phyloP scores from a whole-genome alignment of 2,797 vertebrate genomes.

The Crenichthys baileyi region DNA sequence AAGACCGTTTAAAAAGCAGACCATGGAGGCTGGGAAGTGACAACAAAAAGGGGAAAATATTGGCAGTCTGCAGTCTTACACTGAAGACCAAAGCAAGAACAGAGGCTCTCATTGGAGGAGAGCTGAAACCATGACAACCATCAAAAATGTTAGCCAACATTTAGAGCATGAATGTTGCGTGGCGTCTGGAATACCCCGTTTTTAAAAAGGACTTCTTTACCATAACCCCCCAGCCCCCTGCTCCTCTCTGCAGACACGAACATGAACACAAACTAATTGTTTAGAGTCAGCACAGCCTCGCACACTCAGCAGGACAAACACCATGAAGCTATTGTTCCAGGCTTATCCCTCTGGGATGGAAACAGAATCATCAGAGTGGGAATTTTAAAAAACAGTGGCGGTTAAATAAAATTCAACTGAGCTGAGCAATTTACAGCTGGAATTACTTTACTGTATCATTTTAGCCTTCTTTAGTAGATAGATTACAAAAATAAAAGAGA shows the following conservation, averaged over 20 bases:
- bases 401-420: background rate
- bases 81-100: constrained; percentile 51
- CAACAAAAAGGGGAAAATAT: constrained; percentile 8
- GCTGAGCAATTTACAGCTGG: background rate
- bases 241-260: background rate
- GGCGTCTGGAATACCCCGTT: constrained; percentile 39
- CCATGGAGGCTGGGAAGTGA: background rate
- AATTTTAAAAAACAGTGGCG: background rate
- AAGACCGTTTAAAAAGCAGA: background rate
- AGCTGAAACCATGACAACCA: constrained; percentile 80
- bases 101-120: constrained; percentile 60
- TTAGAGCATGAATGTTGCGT: constrained; percentile 41
- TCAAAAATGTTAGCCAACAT: constrained; percentile 57
- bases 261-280: constrained; percentile 53
- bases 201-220: constrained; percentile 11
- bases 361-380: background rate
- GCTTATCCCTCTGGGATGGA: background rate
- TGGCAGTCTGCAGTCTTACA: constrained; percentile 46
- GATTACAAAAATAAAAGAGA: background rate
- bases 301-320: constrained; percentile 32
- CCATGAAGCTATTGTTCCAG: constrained; percentile 54
- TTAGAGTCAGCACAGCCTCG: constrained; percentile 52
- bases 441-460: background rate
- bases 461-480: background rate
- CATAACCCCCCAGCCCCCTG: background rate